A percentile compares a stretch with the other conserved stretches of the same genome.
These are phyloP conservation scores for Antitype chi DNA, from an alignment of 2,888 invertebrate genomes.

Conservation along the genomic window DNA sequence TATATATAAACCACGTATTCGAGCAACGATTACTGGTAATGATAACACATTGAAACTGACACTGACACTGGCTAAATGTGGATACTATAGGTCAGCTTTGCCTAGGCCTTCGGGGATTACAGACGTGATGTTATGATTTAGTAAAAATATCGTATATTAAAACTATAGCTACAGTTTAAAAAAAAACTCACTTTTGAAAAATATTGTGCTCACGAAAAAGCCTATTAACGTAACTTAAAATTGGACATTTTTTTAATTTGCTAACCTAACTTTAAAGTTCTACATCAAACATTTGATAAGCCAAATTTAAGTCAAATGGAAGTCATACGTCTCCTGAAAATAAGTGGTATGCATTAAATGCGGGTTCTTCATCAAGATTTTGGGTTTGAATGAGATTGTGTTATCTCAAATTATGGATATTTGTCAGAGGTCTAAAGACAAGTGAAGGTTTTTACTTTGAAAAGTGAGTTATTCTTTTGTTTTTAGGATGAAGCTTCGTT, in stretches of 20 bases:
- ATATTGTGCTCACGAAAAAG: neutral
- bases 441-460: conserved; percentile 19
- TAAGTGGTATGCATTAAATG: conserved; percentile 42
- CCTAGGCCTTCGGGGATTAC: neutral
- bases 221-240: neutral
- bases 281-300: conserved; percentile 20
- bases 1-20: neutral
- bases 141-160: too few relatives aligned
- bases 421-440: conserved; percentile 29
- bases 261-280: neutral
- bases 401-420: conserved; percentile 47
- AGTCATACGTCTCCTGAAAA: conserved; percentile 33
- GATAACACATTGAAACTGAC: neutral
- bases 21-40: neutral
- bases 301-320: conserved; percentile 35
- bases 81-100: neutral
- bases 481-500: neutral
- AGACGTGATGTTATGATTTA: neutral
- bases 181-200: neutral
- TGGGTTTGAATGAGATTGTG: conserved; percentile 39
- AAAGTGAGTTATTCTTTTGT: conserved; percentile 18
- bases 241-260: neutral
- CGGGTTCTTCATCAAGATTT: conserved; percentile 38
- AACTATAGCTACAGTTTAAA: too few relatives aligned
- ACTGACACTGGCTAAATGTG: neutral